phyloP scores from a whole-genome alignment of 2,888 invertebrate genomes.

The Oasisia sp. region DNA sequence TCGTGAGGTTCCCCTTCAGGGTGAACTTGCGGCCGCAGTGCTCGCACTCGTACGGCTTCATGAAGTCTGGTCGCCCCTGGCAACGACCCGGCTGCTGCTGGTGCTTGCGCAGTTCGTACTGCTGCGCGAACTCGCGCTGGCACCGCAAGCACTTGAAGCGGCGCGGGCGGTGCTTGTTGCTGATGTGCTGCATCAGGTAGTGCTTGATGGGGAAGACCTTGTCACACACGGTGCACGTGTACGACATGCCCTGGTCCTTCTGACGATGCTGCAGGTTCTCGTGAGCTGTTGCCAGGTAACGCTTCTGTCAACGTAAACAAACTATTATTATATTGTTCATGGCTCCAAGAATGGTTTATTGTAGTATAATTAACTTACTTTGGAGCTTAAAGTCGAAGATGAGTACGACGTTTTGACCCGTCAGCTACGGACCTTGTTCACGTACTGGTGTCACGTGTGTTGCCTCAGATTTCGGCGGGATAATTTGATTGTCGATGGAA shows the following conservation, averaged over 20 bases:
- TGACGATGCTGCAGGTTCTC: conserved; percentile 33
- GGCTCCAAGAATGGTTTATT: no score
- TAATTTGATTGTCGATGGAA: no score
- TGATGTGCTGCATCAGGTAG: conserved; percentile 38
- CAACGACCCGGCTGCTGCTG: conserved; percentile 6
- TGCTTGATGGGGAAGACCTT: conserved; percentile 32
- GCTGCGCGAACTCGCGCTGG: background rate
- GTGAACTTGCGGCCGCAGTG: background rate
- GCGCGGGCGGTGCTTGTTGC: conserved; percentile 27
- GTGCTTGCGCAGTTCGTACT: background rate
- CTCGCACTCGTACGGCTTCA: background rate
- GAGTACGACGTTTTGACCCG: no score
- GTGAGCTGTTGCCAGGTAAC: conserved; percentile 24
- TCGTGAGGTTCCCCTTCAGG: background rate
- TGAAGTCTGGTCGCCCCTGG: background rate
- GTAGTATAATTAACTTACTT: no score
- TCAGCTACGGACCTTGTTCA: no score
- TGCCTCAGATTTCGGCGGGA: no score
- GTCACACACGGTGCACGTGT: conserved; percentile 34
- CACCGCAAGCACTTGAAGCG: conserved; percentile 30
- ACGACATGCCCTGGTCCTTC: conserved; percentile 27
- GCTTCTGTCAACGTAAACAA: conserved; percentile 30
- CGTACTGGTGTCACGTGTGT: no score
- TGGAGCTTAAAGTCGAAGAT: no score
- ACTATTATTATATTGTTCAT: no score